A percentile compares a stretch with the other conserved stretches of the same genome.
Evolutionary conservation across 2,888 invertebrate genomes (phyloP).

Genomic region (Eupithecia abbreviata): DNA sequence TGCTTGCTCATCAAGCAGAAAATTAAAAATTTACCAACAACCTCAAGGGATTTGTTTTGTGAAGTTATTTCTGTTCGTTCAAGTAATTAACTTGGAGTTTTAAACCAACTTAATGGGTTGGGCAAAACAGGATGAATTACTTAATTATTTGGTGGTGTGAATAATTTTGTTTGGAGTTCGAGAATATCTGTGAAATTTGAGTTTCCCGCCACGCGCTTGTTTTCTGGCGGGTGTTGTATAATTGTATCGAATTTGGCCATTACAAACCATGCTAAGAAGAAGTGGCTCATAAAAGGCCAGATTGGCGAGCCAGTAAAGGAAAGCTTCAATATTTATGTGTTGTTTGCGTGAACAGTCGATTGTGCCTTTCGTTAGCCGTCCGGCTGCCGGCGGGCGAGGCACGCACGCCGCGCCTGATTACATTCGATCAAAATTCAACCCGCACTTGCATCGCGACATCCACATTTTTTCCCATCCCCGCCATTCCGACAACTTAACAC

Average conservation of each 20-base stretch:
- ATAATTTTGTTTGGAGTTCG: conserved; percentile 28
- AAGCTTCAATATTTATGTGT: conserved; percentile 28
- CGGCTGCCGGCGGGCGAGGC: conserved; percentile 38
- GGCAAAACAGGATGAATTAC: conserved; percentile 50
- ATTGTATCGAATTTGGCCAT: conserved; percentile 13
- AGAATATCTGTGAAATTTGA: conserved; percentile 17
- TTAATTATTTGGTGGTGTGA: conserved; percentile 37
- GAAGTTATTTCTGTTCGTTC: conserved; percentile 58
- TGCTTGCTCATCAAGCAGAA: conserved; percentile 71
- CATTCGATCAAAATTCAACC: conserved; percentile 65
- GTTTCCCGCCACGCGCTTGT: conserved; percentile 11
- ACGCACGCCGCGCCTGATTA: conserved; percentile 47
- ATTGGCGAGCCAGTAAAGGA: conserved; percentile 17
- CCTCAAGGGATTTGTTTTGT: conserved; percentile 60
- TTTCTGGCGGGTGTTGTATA: conserved; percentile 16
- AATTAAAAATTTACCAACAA: conserved; percentile 72
- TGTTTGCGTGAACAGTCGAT: conserved; percentile 44
- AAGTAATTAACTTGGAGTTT: conserved; percentile 59
- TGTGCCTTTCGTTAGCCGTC: conserved; percentile 45
- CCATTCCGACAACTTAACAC: conserved; percentile 66
- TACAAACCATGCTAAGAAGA: conserved; percentile 11
- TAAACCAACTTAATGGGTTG: conserved; percentile 59
- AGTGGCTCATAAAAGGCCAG: conserved; percentile 19
- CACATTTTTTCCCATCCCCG: conserved; percentile 62
- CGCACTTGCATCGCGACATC: conserved; percentile 57